Base-by-base conservation (phyloP, 2,113 vertebrate species). In the Pterocles gutturalis region DNA sequence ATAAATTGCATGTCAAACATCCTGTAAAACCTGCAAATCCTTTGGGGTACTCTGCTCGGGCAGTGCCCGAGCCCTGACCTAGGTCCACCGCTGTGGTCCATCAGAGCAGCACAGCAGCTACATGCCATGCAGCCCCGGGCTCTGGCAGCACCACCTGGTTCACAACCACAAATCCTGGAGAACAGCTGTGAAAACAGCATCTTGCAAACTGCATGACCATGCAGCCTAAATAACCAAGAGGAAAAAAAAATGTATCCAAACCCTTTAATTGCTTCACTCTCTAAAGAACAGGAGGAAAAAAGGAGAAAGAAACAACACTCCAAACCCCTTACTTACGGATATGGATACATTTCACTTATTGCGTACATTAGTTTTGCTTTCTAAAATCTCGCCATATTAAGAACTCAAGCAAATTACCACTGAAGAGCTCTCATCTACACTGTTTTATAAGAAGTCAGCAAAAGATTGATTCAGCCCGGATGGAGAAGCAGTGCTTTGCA, bases 391-490 rank as follows among this genome's bases (percentile, higher is more conserved):
- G 92, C 20, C 83, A 91, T 92, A 87, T 93, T 89, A 95, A 75
- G 57, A 95, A 87, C 92, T 76, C 77, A 57, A 91, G 80, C 36
- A 95, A 97, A 97, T 96, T 97, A 89, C 61, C 62, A 49, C 70
- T 89, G 92, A 95, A 95, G 94, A 95, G 87, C 96, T 91, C 94
- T 97, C 89, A 95, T 89, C 95, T 61, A 28, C 20, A 7, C 57
- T 38, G 53, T 64, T 25, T 49, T 90, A 46, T 34, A 58, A 61
- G 65, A 96, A 89, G 57, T 83, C 87, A 96, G 91, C 41, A 89
- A 69, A 95, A 95, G 77, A 82, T 81, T 89, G 86, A 93, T 91
- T 93, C 83, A 89, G 73, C 31, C 54, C 34, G 79, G 83, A 93
- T 90, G 86, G 86, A 90, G 77, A 93, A 91, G 81, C 84, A 94